Conservation (phyloP, 2,113 vertebrate genomes). For the Hiodon tergisus region DNA sequence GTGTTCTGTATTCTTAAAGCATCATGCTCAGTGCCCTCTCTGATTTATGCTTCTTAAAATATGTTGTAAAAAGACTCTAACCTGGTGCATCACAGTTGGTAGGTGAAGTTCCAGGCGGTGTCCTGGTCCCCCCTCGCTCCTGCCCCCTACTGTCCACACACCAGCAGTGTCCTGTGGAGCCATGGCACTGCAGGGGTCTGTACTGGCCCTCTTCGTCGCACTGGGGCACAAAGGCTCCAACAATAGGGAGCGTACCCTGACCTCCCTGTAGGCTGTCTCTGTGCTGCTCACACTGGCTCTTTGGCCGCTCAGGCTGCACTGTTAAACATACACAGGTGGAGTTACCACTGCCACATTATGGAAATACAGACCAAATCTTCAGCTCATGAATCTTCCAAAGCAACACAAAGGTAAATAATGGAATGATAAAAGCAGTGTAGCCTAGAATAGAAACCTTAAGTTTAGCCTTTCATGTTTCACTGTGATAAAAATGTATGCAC, state of each 20-base stretch:
- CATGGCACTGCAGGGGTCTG: conserved; percentile 65
- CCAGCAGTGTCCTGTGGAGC: conserved; percentile 65
- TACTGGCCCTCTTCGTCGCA: conserved; percentile 70
- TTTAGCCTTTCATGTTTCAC: too few relatives aligned
- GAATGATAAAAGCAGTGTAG: too few relatives aligned
- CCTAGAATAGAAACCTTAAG: too few relatives aligned
- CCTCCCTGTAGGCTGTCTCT: conserved; percentile 48
- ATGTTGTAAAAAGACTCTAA: conserved; percentile 24
- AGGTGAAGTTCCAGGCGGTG: conserved; percentile 31
- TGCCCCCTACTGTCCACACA: conserved; percentile 55
- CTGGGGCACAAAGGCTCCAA: conserved; percentile 63
- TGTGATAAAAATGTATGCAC: too few relatives aligned
- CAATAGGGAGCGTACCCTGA: neutral
- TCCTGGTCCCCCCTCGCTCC: conserved; percentile 60
- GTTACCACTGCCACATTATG: too few relatives aligned
- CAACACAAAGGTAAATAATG: too few relatives aligned
- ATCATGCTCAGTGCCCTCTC: too few relatives aligned
- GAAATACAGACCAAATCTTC: too few relatives aligned
- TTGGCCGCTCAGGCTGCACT: conserved; percentile 25
- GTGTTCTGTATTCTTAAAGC: too few relatives aligned
- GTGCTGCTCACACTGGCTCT: conserved; percentile 65
- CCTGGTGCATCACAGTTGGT: conserved; percentile 56
- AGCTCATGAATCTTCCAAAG: too few relatives aligned
- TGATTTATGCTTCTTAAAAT: too few relatives aligned
- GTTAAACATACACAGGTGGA: too few relatives aligned